Percentiles rank a stretch among this genome's conserved stretches.
Conservation (phyloP, 2,888 invertebrate genomes). For the Psylliodes chrysocephalus region DNA sequence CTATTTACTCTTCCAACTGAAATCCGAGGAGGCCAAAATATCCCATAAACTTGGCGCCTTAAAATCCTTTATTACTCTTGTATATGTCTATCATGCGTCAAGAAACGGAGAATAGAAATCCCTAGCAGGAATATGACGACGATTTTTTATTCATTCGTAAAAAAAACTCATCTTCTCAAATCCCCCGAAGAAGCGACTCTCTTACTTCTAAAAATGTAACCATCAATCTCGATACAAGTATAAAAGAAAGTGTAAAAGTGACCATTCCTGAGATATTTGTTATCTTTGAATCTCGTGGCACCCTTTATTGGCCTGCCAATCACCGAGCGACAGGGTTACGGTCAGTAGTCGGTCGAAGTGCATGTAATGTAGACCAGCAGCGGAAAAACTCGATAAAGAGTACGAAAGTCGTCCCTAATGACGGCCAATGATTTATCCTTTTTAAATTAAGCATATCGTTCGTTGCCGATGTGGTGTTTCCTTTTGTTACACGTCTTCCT, state of each 20-base stretch:
- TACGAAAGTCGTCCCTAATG: constrained; percentile 12
- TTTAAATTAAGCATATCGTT: constrained; percentile 28
- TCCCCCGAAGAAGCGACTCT: constrained; percentile 45
- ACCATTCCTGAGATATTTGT: constrained; percentile 51
- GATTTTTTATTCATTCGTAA: constrained; percentile 32
- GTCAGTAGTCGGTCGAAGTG: constrained; percentile 37
- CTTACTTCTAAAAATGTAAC: constrained; percentile 48
- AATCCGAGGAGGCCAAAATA: constrained; percentile 7
- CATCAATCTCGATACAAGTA: constrained; percentile 50
- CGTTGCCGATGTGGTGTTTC: neutral
- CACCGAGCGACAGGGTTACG: constrained; percentile 44
- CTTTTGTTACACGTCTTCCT: constrained; percentile 19
- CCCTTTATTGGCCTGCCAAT: constrained; percentile 55
- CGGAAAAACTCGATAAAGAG: constrained; percentile 21
- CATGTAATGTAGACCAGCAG: constrained; percentile 38
- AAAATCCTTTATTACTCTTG: constrained; percentile 23
- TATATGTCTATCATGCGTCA: constrained; percentile 25
- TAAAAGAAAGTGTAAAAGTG: constrained; percentile 50
- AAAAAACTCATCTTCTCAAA: constrained; percentile 26
- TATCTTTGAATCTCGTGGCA: constrained; percentile 55
- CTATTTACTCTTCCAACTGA: neutral
- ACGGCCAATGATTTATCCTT: constrained; percentile 27
- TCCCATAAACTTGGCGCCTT: constrained; percentile 18
- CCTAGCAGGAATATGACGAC: constrained; percentile 12
- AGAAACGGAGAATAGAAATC: constrained; percentile 12